Evolutionary conservation across 2,888 invertebrate genomes (phyloP).

Genomic region (Troides aeacus): DNA sequence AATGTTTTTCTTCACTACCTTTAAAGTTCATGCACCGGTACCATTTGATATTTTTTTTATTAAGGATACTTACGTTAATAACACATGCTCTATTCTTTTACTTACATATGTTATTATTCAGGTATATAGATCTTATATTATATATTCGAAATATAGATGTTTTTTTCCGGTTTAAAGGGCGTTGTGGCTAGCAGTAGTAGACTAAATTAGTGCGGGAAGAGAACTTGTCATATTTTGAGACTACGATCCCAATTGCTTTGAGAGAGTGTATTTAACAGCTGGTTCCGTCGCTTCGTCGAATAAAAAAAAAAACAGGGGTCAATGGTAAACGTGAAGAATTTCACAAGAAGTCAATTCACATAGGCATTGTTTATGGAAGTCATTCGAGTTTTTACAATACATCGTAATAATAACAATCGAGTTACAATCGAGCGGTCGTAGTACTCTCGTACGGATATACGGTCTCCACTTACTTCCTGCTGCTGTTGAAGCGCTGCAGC

Average conservation of each 20-base stretch:
- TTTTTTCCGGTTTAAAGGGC: too few relatives aligned
- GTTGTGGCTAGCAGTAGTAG: too few relatives aligned
- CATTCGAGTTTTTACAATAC: background rate
- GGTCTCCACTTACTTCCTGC: slow-evolving; percentile 29
- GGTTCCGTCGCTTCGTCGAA: too few relatives aligned
- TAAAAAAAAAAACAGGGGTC: background rate
- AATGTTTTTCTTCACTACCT: slow-evolving; percentile 6
- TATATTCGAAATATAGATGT: too few relatives aligned
- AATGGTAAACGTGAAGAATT: slow-evolving; percentile 3
- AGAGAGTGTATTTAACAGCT: too few relatives aligned
- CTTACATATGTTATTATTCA: too few relatives aligned
- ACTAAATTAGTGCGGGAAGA: too few relatives aligned
- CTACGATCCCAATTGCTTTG: too few relatives aligned
- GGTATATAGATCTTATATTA: too few relatives aligned
- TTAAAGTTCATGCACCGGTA: slow-evolving; percentile 8
- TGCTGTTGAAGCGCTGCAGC: slow-evolving; percentile 32
- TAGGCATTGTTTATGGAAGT: slow-evolving; percentile 2
- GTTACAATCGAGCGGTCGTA: slow-evolving; percentile 14
- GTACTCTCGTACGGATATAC: slow-evolving; percentile 20
- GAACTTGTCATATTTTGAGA: too few relatives aligned
- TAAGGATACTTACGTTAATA: too few relatives aligned
- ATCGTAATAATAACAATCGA: slow-evolving; percentile 4
- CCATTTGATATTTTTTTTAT: background rate
- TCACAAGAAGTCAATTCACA: background rate
- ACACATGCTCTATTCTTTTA: too few relatives aligned